A percentile compares a stretch with the other conserved stretches of the same genome.
Evolutionary conservation across 2,113 vertebrate genomes (phyloP).

Genomic region (Zootoca vivipara): DNA sequence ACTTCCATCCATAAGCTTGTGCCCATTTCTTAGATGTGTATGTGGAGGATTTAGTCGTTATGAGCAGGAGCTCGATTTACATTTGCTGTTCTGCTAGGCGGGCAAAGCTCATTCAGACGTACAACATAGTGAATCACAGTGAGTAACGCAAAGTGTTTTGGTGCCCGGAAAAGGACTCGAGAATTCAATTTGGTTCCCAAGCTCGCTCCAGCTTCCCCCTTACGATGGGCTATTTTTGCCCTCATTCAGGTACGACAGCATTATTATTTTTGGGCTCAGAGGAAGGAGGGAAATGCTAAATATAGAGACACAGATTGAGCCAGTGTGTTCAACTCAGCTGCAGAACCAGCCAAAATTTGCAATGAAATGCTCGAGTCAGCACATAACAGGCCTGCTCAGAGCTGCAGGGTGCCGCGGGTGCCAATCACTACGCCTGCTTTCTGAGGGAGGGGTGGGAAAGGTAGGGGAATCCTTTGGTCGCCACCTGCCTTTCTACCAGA

Average conservation of each 20-base stretch:
- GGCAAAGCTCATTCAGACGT: background rate
- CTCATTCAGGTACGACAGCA: conserved; percentile 60
- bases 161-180: background rate
- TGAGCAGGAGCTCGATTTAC: background rate
- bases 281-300: conserved; percentile 56
- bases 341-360: background rate
- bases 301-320: conserved; percentile 62
- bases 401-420: background rate
- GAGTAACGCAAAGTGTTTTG: background rate
- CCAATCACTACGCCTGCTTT: background rate
- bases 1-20: background rate
- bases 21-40: background rate
- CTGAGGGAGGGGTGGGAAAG: background rate
- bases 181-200: conserved; percentile 12
- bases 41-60: no score
- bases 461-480: background rate
- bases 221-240: conserved; percentile 63
- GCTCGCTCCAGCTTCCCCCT: conserved; percentile 51
- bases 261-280: conserved; percentile 38
- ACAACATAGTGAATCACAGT: background rate
- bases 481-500: background rate
- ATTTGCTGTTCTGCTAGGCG: background rate
- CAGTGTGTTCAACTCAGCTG: conserved; percentile 23
- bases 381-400: background rate
- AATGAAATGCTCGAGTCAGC: background rate